Conservation (phyloP, 2,113 vertebrate species). For the Nannospalax galili region DNA sequence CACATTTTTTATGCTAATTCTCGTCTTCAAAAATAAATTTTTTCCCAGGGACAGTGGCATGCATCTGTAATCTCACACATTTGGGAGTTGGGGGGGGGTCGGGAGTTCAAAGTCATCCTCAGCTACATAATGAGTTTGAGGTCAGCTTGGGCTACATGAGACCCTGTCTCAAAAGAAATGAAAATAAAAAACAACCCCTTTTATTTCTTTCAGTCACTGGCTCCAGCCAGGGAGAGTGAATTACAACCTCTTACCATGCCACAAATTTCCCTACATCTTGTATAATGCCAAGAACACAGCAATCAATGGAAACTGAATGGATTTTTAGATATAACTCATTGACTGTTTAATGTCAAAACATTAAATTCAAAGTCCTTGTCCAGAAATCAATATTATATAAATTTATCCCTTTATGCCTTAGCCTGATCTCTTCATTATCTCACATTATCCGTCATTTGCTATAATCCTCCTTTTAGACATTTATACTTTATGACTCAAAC, state of each 20-base stretch:
- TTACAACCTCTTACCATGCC: neutral
- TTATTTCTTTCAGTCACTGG: constrained; percentile 1
- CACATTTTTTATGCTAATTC: neutral
- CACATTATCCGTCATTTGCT: neutral
- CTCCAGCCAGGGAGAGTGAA: neutral
- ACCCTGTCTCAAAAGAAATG: too few species aligned
- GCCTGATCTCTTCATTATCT: neutral
- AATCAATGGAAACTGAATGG: neutral
- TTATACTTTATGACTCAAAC: neutral
- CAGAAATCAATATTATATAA: neutral
- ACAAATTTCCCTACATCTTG: neutral
- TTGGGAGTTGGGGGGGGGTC: too few species aligned
- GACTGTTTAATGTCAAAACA: neutral
- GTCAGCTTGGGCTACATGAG: too few species aligned
- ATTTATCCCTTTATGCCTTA: neutral
- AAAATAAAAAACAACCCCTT: too few species aligned
- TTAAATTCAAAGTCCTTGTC: neutral
- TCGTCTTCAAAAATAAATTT: neutral
- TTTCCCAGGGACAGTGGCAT: neutral
- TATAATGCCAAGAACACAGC: constrained; percentile 10
- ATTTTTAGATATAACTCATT: neutral
- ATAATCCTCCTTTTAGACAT: neutral
- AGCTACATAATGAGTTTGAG: too few species aligned
- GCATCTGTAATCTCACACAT: too few species aligned
- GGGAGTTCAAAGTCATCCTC: too few species aligned